These are phyloP conservation scores for Oreotrochilus melanogaster DNA, from an alignment of 2,113 vertebrate species.

Conservation along the genomic window DNA sequence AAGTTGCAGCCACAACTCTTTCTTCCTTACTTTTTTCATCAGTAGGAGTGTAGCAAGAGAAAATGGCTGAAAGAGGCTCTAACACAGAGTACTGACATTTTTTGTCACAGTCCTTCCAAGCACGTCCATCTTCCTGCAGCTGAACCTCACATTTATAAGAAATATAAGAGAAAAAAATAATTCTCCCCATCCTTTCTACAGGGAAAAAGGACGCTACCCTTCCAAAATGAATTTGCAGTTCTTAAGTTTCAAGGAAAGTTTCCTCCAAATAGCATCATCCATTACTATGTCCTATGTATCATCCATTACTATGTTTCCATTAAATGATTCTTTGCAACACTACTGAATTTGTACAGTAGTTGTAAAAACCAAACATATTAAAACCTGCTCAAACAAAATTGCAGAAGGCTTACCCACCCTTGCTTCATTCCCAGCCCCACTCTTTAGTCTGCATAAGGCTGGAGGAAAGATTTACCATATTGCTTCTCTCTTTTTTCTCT, in stretches of 20 bases:
- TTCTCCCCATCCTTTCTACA: background rate
- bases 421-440: background rate
- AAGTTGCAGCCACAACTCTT: background rate
- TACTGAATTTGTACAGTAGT: background rate
- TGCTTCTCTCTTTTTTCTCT: background rate
- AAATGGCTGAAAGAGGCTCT: background rate
- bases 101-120: background rate
- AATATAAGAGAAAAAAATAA: background rate
- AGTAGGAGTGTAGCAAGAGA: background rate
- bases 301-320: background rate
- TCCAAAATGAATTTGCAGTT: background rate
- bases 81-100: background rate
- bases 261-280: background rate
- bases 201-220: background rate
- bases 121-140: background rate
- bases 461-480: background rate
- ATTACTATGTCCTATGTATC: background rate
- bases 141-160: background rate
- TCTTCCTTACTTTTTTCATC: background rate
- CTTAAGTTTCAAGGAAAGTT: background rate
- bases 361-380: background rate
- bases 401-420: background rate
- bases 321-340: background rate
- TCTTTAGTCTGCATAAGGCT: background rate
- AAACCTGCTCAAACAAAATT: background rate